Percentiles rank a stretch among this genome's conserved stretches.
Evolutionary conservation across 2,888 invertebrate species (phyloP).

Genomic region (Oxyscelio sp.): DNA sequence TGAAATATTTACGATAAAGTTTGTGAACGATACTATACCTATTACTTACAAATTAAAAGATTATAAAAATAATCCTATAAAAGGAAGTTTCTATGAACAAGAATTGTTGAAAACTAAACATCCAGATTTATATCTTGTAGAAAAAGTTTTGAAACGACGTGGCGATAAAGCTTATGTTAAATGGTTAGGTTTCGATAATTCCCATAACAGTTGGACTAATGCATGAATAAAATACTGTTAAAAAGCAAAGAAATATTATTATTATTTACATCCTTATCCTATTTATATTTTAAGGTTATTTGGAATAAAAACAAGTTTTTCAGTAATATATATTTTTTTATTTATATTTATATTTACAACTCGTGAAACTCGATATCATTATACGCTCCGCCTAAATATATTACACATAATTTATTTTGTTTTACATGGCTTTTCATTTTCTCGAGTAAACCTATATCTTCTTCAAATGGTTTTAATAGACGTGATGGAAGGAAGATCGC

Average conservation of each 20-base stretch:
- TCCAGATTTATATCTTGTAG: neutral
- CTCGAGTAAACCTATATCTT: no score
- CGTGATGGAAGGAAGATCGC: no score
- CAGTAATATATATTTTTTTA: no score
- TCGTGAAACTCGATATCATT: no score
- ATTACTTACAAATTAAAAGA: neutral
- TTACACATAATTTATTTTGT: no score
- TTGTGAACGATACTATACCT: neutral
- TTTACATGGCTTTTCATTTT: no score
- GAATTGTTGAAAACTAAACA: neutral
- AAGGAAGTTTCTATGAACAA: neutral
- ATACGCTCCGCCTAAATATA: no score
- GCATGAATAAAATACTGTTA: neutral
- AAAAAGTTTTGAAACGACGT: neutral
- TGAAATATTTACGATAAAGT: neutral
- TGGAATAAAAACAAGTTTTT: no score
- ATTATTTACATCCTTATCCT: no score
- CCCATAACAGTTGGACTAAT: neutral
- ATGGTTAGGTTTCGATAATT: neutral
- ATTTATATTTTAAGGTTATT: no score
- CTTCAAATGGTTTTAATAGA: no score
- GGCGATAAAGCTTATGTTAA: neutral
- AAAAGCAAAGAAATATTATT: neutral
- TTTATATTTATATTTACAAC: no score
- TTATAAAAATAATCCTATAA: neutral